Evolutionary conservation across 2,113 vertebrate species (phyloP), one percentile per base, ranked within the genome.

Genomic region (Rhineura floridana): DNA sequence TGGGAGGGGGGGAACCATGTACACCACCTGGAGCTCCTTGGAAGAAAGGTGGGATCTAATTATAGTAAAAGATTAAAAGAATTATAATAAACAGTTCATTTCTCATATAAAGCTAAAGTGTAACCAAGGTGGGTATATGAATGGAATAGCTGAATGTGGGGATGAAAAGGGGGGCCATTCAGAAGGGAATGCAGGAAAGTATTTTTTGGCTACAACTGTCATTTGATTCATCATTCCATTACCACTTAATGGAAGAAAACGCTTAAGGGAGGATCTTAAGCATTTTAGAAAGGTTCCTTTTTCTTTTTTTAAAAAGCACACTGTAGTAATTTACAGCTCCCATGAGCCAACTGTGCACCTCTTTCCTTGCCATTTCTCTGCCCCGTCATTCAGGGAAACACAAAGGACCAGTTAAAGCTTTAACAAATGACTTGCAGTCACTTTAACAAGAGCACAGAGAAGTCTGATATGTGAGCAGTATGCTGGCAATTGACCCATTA

Each of bases 401-500:
- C 83, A 91, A 86, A 88, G 46, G 87, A 69, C 55, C 48, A 88
- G 63, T 83, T 91, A 93, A 91, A 89, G 44, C 65, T 69, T 88
- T 10, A 79, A 90, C 93, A 95, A 83, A 17, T 90, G 84, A 94
- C 88, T 52, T 73, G 83, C 86, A 28, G 52, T 89, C 46, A 85
- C 77, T 86, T 55, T 87, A 93, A 90, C 52, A 91, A 84, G 86
- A 92, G 87, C 93, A 92, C 79, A 77, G 94, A 93, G 80, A 13
- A 87, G 70, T 8, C 86, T 94, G 93, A 93, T 94, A 93, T 63
- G 81, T 69, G 82, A 95, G 91, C 36, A 76, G 55, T 84, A 23
- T 93, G 89, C 55, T 82, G 91, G 88, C 81, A 96, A 92, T 42
- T 95, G 96, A 96, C 93, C 96, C 94, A 77, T 90, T 89, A 12